A percentile compares a stretch with the other conserved stretches of the same genome.
phyloP scores from a whole-genome alignment of 2,797 vertebrate species.

The Taeniopygia guttata region DNA sequence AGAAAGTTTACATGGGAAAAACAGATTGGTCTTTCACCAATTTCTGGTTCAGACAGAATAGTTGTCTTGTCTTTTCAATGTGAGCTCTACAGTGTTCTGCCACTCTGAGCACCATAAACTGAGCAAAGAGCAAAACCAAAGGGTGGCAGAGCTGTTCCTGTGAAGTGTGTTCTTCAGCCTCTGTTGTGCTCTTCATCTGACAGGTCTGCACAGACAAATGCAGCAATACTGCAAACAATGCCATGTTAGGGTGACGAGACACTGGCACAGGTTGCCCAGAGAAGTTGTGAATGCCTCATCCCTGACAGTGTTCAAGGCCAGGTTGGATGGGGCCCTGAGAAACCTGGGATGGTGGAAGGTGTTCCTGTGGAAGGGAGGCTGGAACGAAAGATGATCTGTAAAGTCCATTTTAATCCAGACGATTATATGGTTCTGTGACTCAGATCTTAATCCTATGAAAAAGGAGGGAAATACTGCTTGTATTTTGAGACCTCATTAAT shows the following conservation, averaged over 20 bases:
- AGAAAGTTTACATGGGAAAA: background rate
- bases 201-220: background rate
- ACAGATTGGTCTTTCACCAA: background rate
- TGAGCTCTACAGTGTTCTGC: background rate
- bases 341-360: background rate
- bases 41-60: background rate
- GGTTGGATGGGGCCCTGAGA: too few relatives aligned
- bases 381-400: background rate
- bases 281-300: background rate
- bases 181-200: background rate
- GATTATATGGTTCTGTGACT: background rate
- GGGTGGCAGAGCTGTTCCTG: background rate
- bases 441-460: background rate
- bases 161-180: background rate
- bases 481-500: background rate
- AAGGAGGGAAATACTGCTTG: fast-evolving
- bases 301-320: background rate
- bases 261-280: background rate
- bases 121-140: background rate
- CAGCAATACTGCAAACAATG: fast-evolving
- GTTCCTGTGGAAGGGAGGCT: fast-evolving
- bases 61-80: fast-evolving
- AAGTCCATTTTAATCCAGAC: background rate
- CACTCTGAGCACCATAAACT: background rate
- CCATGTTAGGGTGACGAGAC: fast-evolving